Evolutionary conservation across 1,140 invertebrate species (phyloP).

Genomic region (Oedothorax gibbosus): DNA sequence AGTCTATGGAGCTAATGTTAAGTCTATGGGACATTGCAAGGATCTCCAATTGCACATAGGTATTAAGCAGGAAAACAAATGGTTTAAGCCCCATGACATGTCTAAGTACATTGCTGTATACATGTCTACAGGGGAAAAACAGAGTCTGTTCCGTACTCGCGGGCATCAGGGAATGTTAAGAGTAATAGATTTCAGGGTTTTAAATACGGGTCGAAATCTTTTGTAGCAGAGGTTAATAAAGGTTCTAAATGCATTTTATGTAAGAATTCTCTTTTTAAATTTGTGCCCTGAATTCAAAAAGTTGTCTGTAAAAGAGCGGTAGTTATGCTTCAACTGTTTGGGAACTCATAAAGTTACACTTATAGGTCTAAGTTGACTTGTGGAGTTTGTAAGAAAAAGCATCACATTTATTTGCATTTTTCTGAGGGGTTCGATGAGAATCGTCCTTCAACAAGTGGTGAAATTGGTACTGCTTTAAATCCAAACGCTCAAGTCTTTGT

Average conservation of each 20-base stretch:
- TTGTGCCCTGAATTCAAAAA: neutral
- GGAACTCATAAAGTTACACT: neutral
- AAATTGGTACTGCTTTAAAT: neutral
- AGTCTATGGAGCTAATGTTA: neutral
- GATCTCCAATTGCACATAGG: no score
- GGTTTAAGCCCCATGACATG: neutral
- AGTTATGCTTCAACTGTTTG: neutral
- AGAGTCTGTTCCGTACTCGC: no score
- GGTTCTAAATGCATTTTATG: no score
- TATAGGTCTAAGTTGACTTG: neutral
- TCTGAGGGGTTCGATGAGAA: no score
- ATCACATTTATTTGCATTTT: no score
- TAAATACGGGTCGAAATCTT: no score
- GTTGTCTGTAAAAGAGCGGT: constrained; percentile 1
- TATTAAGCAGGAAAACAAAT: no score
- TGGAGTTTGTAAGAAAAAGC: neutral
- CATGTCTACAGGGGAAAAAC: no score
- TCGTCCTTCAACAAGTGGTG: neutral
- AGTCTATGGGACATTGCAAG: neutral
- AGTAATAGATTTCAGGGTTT: no score
- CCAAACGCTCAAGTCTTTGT: neutral
- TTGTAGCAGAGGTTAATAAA: no score
- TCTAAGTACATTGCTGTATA: no score
- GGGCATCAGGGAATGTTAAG: no score
- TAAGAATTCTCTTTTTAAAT: neutral